phyloP scores from a whole-genome alignment of 2,797 vertebrate species.

The Thalassophryne amazonica region DNA sequence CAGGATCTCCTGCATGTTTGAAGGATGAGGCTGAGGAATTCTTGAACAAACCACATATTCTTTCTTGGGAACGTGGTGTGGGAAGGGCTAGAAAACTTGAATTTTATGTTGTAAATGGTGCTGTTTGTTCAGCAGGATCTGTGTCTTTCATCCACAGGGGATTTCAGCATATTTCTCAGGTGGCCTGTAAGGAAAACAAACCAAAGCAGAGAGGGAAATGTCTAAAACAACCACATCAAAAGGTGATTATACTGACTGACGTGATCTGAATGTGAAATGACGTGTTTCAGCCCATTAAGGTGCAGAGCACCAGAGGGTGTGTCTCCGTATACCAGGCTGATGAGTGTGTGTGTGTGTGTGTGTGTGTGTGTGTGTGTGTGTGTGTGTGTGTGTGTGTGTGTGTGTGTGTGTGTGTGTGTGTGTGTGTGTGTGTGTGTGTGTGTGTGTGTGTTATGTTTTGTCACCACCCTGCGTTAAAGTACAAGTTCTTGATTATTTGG shows the following conservation, averaged over 20 bases:
- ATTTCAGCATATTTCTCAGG: constrained; percentile 11
- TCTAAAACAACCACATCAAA: constrained; percentile 59
- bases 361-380: no score
- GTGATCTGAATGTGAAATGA: constrained; percentile 24
- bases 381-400: no score
- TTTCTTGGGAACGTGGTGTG: constrained; percentile 7
- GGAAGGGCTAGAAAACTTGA: background rate
- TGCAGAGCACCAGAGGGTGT: background rate
- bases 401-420: no score
- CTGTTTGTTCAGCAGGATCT: background rate
- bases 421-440: no score
- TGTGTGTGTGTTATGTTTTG: no score
- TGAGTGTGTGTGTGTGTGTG: constrained; percentile 4
- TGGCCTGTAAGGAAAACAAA: background rate
- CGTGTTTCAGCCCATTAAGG: constrained; percentile 2
- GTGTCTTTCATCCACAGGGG: background rate
- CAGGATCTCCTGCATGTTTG: constrained; percentile 67
- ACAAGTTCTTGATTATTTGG: constrained; percentile 4
- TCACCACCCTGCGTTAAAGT: background rate
- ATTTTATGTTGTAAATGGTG: background rate
- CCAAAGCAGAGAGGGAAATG: background rate
- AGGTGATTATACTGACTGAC: constrained; percentile 49
- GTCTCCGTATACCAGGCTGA: background rate
- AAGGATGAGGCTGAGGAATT: constrained; percentile 63
- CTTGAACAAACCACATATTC: constrained; percentile 20